Evolutionary conservation across 2,113 vertebrate genomes (phyloP), one percentile per base, ranked within the genome.

Genomic region (Muntiacus reevesi): DNA sequence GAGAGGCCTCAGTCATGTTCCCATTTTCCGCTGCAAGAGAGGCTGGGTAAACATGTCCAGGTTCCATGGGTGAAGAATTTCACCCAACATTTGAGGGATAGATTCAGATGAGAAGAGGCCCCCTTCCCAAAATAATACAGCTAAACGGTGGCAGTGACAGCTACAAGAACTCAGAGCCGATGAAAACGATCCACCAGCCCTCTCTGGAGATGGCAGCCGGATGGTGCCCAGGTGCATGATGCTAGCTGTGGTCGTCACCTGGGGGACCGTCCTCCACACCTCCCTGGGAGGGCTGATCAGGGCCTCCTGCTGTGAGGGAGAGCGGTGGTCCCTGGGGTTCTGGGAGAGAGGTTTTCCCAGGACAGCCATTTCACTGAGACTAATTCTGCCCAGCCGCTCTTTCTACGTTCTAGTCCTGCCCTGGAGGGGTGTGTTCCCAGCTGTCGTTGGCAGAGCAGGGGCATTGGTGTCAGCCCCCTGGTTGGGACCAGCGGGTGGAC

Each of bases 101-200:
- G 1, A 23, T 25, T 50, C 78, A 12, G 50, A 52, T 0, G 30
- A 57, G 43, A 28, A 54, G 12, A 33, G 45, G 60, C 30, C 79
- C 50, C 81, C n/a, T 27, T 43, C 12, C 33, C 0, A 0, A 12
- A 27, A 60, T 71, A 14, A 25, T 3, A 23, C 15, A 8, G 6
- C 5, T 4, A 9, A 21, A 14, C 0, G 7, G 15, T 9, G 17
- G 17, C 8, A 3, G 13, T 16, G 19, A 52, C 54, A 3, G 10
- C 9, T 2, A 1, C 12, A 1, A 1, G 23, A 11, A 13, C 82
- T 3, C 3, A 21, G 7, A 43, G 30, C 21, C 6, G 0, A 0
- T 4, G n/a, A 2, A 43, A 15, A 16, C 2, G 1, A 1, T 0
- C 40, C 13, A 5, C 23, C 60, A 6, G 0, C 3, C 17, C 27